Evolutionary conservation across 2,113 vertebrate genomes (phyloP), one percentile per base, ranked within the genome.

Genomic region (Poeciliopsis prolifica): DNA sequence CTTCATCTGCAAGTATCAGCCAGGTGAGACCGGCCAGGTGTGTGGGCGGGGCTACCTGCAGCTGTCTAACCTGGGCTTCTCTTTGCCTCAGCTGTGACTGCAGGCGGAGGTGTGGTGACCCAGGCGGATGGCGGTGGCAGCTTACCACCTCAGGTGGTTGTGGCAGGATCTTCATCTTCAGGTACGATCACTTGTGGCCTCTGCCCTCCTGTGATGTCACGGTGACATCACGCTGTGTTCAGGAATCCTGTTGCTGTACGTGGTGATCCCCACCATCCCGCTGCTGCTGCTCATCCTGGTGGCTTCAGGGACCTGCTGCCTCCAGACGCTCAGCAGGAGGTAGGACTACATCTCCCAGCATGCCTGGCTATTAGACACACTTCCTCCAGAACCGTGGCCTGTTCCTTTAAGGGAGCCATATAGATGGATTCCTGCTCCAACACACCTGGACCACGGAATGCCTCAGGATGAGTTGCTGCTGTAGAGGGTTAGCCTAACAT

Each of bases 1-100:
- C 92, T 99, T 98, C 83, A 97, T 99, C 93, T 99, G 98, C 95
- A 98, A 99, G 79, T 99, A 97, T n/a, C 74, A 93, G 30, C 94
- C 95, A 95, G 97, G 22, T 85, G 74, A 26, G 2, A 28, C 14
- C 42, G 26, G 31, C 42, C 48, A 71, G 83, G 0, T 1, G n/a
- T 6, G 24, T 11, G 26, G 22, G 15, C 1, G 35, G 14, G 29
- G 4, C 37, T 61, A 70, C 61, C 74, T 63, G 67, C n/a, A 54
- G 61, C 67, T 64, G 40, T 1, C 9, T 30, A 30, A 51, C 66
- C n/a, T 33, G 9, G n/a, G 1, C 33, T 58, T 30, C 65, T n/a
- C 37, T 74, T 61, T 84, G 44, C 9, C 19, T 94, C 89, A 96
- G 96, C 95, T 74, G 75, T 83, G 26, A 92, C 94, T 65, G 92